These are phyloP conservation scores for Orthonyx spaldingii DNA, from an alignment of 2,113 vertebrate genomes.

Conservation along the genomic window DNA sequence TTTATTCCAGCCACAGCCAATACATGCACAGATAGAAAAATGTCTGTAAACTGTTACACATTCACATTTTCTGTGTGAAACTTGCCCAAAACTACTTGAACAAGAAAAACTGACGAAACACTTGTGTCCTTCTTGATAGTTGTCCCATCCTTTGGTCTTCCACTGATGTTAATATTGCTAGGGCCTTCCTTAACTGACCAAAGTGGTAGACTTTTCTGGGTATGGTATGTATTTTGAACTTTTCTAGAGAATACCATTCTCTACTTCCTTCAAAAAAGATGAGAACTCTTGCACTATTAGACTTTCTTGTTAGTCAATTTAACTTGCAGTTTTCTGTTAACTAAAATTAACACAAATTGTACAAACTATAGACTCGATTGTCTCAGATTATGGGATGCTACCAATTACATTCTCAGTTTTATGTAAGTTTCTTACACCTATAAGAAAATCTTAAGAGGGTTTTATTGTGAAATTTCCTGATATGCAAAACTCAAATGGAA, in stretches of 20 bases:
- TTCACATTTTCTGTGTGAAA: background rate
- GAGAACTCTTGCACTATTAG: accelerated
- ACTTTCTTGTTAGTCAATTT: background rate
- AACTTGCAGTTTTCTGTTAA: background rate
- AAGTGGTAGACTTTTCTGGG: background rate
- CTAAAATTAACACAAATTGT: background rate
- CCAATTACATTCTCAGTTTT: background rate
- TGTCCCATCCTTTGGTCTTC: background rate
- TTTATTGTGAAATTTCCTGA: background rate
- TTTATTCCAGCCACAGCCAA: background rate
- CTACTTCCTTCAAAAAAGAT: background rate
- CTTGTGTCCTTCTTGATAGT: background rate
- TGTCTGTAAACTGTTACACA: background rate
- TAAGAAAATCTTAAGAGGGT: background rate
- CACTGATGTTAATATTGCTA: background rate
- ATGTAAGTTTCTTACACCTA: background rate
- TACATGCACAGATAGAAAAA: background rate
- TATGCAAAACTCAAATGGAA: background rate
- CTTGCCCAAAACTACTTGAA: background rate
- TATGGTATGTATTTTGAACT: background rate
- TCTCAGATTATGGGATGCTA: background rate
- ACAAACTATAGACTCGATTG: accelerated
- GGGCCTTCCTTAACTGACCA: background rate
- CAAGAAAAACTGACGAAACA: background rate
- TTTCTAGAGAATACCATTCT: background rate